Percentiles rank a stretch among this genome's conserved stretches.
Evolutionary conservation across 2,113 vertebrate species (phyloP).

Genomic region (Actenoides hombroni): DNA sequence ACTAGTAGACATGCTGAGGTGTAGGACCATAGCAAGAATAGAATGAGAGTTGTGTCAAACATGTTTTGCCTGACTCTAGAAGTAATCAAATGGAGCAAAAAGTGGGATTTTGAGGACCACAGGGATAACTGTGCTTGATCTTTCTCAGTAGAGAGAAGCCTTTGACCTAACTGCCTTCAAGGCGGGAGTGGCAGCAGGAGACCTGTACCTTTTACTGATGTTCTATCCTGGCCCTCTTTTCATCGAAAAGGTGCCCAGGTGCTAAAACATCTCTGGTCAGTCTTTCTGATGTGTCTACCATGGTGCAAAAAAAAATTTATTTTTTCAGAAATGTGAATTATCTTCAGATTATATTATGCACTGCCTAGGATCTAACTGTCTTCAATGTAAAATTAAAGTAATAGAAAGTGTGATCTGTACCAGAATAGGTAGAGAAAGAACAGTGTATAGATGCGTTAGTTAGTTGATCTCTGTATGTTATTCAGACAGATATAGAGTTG

Average conservation of each 20-base stretch:
- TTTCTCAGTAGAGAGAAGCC: background rate
- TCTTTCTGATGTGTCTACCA: background rate
- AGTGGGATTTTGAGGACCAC: background rate
- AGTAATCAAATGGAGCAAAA: background rate
- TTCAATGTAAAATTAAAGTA: background rate
- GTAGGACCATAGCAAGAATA: background rate
- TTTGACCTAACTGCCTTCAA: background rate
- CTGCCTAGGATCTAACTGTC: background rate
- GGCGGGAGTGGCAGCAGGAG: background rate
- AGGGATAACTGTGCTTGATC: background rate
- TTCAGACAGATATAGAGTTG: background rate
- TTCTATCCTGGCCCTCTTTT: background rate
- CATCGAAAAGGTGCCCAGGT: background rate
- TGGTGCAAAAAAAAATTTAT: background rate
- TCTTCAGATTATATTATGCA: background rate
- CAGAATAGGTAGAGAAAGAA: background rate
- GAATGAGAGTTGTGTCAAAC: rapidly evolving
- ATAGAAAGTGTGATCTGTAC: background rate
- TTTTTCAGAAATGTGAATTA: background rate
- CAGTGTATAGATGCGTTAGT: background rate
- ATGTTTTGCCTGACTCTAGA: background rate
- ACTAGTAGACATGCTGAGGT: background rate
- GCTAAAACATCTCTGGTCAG: background rate
- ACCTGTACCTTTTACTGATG: background rate
- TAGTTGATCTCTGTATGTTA: background rate